phyloP scores from a whole-genome alignment of 2,113 vertebrate species.

The Gnathonemus echidnorhynchus region DNA sequence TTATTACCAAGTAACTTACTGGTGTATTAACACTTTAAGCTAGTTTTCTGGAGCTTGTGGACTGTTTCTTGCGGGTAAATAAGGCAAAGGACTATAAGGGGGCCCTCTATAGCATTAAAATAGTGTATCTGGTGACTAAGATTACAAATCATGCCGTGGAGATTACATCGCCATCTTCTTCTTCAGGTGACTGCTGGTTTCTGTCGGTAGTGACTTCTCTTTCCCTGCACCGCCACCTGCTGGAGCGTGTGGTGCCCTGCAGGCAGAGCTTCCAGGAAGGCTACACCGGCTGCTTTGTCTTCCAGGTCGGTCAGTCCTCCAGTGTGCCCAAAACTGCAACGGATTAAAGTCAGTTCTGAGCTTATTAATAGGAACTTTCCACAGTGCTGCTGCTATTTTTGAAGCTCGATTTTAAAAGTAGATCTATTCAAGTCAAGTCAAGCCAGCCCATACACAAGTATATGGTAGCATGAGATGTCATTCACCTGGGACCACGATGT shows the following conservation, averaged over 20 bases:
- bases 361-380: background rate
- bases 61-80: background rate
- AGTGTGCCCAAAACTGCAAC: no score
- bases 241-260: constrained; percentile 54
- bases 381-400: background rate
- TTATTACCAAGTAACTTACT: background rate
- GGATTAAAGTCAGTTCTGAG: background rate
- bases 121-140: no score
- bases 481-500: no score
- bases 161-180: background rate
- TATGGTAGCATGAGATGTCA: background rate
- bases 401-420: background rate
- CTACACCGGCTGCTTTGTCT: constrained; percentile 59
- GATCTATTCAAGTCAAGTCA: background rate
- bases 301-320: constrained; percentile 47
- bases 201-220: constrained; percentile 63
- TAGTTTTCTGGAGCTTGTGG: background rate
- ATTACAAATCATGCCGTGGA: background rate
- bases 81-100: background rate
- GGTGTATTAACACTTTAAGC: background rate
- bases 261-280: constrained; percentile 50
- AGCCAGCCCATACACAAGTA: background rate
- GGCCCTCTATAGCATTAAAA: background rate
- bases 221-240: constrained; percentile 45
- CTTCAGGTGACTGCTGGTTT: constrained; percentile 65